These are phyloP conservation scores for Heteractis magnifica DNA, from an alignment of 92 coral and sea anemone genomes.

Conservation along the genomic window DNA sequence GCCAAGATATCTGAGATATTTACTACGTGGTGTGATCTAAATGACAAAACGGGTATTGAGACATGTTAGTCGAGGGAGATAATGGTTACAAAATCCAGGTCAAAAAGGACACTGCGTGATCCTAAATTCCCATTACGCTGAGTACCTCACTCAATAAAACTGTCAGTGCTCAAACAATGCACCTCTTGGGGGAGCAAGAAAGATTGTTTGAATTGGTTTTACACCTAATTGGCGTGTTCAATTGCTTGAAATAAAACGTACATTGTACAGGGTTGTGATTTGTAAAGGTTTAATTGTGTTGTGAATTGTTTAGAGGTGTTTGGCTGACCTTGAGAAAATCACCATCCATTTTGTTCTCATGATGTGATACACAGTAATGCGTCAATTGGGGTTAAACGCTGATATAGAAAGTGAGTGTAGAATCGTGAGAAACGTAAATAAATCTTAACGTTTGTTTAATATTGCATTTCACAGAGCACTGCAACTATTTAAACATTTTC, in stretches of 20 bases:
- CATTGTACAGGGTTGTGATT: not conserved
- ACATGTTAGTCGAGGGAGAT: not conserved
- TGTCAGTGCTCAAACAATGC: not conserved
- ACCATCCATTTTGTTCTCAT: not conserved
- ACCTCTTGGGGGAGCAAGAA: slow-evolving; percentile 19
- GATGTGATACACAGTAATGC: not conserved
- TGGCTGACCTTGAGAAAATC: no score
- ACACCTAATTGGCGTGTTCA: slow-evolving; percentile 7
- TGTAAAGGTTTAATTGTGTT: not conserved
- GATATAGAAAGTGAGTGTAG: not conserved
- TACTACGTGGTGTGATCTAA: not conserved
- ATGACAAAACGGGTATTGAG: not conserved
- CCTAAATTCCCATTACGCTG: not conserved
- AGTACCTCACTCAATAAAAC: not conserved
- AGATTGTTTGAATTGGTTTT: slow-evolving; percentile 6
- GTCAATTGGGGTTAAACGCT: slow-evolving; percentile 3
- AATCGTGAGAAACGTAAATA: not conserved
- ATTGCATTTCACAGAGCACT: no score
- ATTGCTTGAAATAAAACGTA: slow-evolving; percentile 1
- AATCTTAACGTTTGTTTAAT: no score
- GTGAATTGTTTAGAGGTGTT: not conserved
- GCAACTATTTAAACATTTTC: no score
- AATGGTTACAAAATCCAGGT: not conserved
- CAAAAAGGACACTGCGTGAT: not conserved
- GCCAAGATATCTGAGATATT: not conserved